phyloP scores from a whole-genome alignment of 2,888 invertebrate species.

The Thyatira batis region DNA sequence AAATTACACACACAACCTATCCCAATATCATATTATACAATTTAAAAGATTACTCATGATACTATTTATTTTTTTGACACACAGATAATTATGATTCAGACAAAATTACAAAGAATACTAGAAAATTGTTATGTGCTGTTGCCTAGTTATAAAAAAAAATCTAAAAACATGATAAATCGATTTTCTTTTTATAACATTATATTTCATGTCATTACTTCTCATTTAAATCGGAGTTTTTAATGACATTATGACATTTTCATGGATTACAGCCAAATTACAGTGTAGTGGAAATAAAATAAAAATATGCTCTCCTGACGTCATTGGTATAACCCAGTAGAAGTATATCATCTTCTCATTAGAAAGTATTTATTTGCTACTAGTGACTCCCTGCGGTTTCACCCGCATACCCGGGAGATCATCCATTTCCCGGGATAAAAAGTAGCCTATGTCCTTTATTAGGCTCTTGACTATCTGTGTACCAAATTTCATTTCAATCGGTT shows the following conservation, averaged over 20 bases:
- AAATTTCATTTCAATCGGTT: too few species aligned
- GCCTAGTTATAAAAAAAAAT: neutral
- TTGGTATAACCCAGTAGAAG: constrained; percentile 4
- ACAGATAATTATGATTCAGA: neutral
- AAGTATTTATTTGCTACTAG: neutral
- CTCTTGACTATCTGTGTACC: too few species aligned
- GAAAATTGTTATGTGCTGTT: neutral
- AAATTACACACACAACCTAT: neutral
- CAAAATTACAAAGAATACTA: neutral
- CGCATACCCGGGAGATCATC: too few species aligned
- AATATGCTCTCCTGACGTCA: constrained; percentile 18
- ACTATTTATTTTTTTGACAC: too few species aligned
- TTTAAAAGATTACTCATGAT: neutral
- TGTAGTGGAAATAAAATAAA: constrained; percentile 27
- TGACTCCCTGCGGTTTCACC: too few species aligned
- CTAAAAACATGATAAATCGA: neutral
- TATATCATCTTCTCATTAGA: neutral
- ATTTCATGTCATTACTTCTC: constrained; percentile 25
- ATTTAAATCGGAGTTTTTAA: constrained; percentile 18
- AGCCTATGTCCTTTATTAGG: too few species aligned
- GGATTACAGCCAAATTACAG: constrained; percentile 46
- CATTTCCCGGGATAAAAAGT: too few species aligned
- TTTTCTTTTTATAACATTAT: constrained; percentile 23
- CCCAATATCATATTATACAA: neutral
- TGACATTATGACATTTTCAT: constrained; percentile 37